Evolutionary conservation across 2,797 vertebrate species (phyloP), one percentile per base, ranked within the genome.

Genomic region (Megaceryle alcyon): DNA sequence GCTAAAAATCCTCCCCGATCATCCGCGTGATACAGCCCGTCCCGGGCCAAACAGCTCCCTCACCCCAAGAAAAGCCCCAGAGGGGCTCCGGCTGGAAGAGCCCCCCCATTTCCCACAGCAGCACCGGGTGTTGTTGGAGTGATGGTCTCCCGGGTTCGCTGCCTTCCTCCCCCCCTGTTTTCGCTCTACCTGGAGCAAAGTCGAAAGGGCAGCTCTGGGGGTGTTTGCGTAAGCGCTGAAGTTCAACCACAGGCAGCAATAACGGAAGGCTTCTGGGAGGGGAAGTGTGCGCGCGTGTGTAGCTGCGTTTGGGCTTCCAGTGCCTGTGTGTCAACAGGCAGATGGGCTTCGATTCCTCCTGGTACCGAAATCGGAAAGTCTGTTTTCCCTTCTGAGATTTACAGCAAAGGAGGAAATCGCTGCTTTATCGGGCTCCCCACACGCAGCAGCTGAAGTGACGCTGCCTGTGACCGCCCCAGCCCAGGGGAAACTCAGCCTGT

Each of bases 401-500:
- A 2, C 3, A 23, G 70, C 25, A 23, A 12, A 37, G 0, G 21
- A 23, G 35, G 41, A 5, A 4, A 84, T 51, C 7, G 4, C 5
- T 4, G 37, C 39, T 48, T 3, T 9, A 0, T 11, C 49, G 12
- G n/a, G 28, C 37, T 61, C 26, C 3, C 9, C 5, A 9, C 43
- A 4, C 23, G 5, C 21, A 3, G 26, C 12, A 1, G 3, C 21
- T 22, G 79, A 13, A 43, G 37, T 0, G 7, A 3, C 11, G 0
- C 29, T 3, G 2, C 26, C 1, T 15, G 51, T 4, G 20, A 1
- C 9, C 1, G 37, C 71, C 39, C 75, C 4, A 2, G 1, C 12
- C 1, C 4, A 49, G 64, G 41, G 2, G 5, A 10, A 35, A 9
- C 25, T 56, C 41, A 2, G 25, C 29, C 57, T 12, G 60, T 0